These are phyloP conservation scores for Adineta ricciae DNA, from an alignment of 2,888 invertebrate species.

Conservation along the genomic window DNA sequence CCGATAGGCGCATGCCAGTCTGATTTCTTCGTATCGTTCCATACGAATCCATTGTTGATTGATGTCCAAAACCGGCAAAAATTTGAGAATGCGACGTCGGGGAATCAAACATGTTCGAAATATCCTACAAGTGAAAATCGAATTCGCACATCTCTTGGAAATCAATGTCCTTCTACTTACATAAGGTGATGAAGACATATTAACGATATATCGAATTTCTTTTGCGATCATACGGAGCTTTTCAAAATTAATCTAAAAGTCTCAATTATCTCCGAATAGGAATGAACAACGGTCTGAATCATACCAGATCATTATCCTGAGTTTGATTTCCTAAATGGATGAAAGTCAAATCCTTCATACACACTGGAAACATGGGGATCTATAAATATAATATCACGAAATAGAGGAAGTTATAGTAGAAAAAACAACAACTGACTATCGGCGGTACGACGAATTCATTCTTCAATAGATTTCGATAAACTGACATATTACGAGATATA, in stretches of 20 bases:
- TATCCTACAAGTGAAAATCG: conserved; percentile 52
- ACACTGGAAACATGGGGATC: conserved; percentile 57
- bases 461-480: conserved; percentile 84
- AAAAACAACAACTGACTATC: conserved; percentile 57
- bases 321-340: conserved; percentile 85
- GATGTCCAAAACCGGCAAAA: conserved; percentile 35
- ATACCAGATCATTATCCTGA: conserved; percentile 66
- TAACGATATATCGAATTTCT: conserved; percentile 62
- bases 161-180: no score
- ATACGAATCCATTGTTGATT: conserved; percentile 38
- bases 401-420: neutral
- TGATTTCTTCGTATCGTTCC: conserved; percentile 36
- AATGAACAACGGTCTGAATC: neutral
- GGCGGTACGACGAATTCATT: conserved; percentile 77
- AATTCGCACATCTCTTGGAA: no score
- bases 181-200: conserved; percentile 83
- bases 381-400: conserved; percentile 38
- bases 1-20: conserved; percentile 57
- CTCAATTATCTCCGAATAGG: neutral
- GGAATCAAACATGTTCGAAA: conserved; percentile 64
- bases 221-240: conserved; percentile 95
- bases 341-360: conserved; percentile 74
- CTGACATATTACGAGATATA: conserved; percentile 96
- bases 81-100: conserved; percentile 34
- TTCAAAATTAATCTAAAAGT: conserved; percentile 65